Evolutionary conservation across 2,113 vertebrate genomes (phyloP).

Genomic region (Tenebrosternarchus preto): DNA sequence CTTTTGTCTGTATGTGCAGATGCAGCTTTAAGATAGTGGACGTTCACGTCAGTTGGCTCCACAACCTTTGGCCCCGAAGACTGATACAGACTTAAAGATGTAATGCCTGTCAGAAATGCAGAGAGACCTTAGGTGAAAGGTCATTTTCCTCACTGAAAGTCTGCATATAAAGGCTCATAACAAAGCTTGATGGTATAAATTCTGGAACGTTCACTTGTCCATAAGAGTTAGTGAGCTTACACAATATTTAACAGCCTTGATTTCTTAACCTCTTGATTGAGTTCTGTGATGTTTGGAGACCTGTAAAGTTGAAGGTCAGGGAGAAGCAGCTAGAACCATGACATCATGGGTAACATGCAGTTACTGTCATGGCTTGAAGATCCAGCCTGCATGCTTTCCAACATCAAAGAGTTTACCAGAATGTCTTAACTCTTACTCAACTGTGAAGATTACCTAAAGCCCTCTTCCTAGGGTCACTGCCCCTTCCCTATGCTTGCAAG

Average conservation of each 20-base stretch:
- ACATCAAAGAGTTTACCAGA: constrained; percentile 32
- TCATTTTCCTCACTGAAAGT: not conserved
- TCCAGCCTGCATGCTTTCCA: not conserved
- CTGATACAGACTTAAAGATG: not conserved
- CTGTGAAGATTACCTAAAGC: constrained; percentile 16
- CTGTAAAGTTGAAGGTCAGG: not conserved
- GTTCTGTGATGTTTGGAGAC: not conserved
- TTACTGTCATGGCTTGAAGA: not conserved
- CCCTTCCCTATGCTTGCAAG: constrained; percentile 30
- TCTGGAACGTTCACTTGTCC: not conserved
- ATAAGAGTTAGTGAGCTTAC: too few relatives aligned
- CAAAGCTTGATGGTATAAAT: not conserved
- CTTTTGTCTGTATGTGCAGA: constrained; percentile 11
- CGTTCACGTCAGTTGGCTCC: not conserved
- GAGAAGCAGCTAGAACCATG: not conserved
- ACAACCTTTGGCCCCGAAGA: not conserved
- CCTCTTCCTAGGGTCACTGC: constrained; percentile 4
- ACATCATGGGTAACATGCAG: constrained; percentile 8
- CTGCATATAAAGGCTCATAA: not conserved
- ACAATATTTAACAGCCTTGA: not conserved
- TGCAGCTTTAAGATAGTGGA: not conserved
- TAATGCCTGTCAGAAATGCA: not conserved
- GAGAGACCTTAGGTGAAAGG: not conserved
- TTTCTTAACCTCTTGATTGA: not conserved
- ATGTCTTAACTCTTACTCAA: constrained; percentile 4